These are phyloP conservation scores for Synanthedon andrenaeformis DNA, from an alignment of 2,888 invertebrate species.

Conservation along the genomic window DNA sequence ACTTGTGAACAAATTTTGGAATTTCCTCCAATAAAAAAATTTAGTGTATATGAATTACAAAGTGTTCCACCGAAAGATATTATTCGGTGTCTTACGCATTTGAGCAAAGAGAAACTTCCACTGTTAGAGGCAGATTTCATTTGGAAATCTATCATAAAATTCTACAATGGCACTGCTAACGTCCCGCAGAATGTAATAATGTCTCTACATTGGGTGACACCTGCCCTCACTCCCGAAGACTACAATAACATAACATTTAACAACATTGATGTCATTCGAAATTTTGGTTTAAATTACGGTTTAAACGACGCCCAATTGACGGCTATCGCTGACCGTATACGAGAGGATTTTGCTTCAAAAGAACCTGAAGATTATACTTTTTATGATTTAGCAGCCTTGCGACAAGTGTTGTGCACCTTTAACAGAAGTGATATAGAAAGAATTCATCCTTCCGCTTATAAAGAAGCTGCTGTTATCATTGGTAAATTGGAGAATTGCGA, in stretches of 20 bases:
- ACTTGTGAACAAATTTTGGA: background rate
- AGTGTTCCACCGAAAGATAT: conserved; percentile 33
- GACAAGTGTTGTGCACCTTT: conserved; percentile 70
- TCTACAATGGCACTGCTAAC: conserved; percentile 34
- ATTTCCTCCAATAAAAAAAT: conserved; percentile 6
- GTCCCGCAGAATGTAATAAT: conserved; percentile 53
- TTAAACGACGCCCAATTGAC: conserved; percentile 45
- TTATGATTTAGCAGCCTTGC: conserved; percentile 64
- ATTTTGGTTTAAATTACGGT: conserved; percentile 64
- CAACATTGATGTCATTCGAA: conserved; percentile 64
- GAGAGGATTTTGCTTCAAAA: conserved; percentile 64
- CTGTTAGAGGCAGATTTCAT: conserved; percentile 35
- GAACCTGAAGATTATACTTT: conserved; percentile 66
- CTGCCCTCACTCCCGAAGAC: conserved; percentile 56
- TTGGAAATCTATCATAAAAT: conserved; percentile 40
- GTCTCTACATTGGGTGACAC: conserved; percentile 54
- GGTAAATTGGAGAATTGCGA: conserved; percentile 57
- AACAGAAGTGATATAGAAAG: conserved; percentile 60
- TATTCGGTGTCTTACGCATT: conserved; percentile 39
- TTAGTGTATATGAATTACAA: conserved; percentile 25
- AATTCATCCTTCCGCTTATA: conserved; percentile 67
- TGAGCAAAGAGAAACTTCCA: conserved; percentile 35
- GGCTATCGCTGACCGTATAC: conserved; percentile 61
- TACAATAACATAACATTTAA: conserved; percentile 62
- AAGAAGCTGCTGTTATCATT: conserved; percentile 51